Percentiles rank a stretch among this genome's conserved stretches.
These are phyloP conservation scores for Hydrophis major DNA, from an alignment of 2,797 vertebrate genomes.

Conservation along the genomic window DNA sequence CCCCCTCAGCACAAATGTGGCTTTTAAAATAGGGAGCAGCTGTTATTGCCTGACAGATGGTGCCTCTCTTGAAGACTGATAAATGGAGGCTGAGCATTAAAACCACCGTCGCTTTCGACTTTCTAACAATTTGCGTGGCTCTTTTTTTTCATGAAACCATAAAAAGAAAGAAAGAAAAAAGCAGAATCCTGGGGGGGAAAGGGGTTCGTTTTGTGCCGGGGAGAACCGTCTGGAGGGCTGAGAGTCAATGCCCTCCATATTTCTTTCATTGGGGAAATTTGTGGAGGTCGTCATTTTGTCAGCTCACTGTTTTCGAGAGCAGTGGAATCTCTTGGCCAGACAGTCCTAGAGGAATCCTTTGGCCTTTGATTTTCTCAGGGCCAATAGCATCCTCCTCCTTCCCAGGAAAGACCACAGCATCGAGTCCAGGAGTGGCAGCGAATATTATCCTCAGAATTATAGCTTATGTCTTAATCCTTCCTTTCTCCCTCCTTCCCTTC, in stretches of 20 bases:
- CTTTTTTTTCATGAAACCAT: neutral
- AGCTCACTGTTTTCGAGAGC: too few species aligned
- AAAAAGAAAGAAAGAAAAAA: neutral
- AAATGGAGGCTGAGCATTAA: conserved; percentile 50
- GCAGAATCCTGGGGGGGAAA: neutral
- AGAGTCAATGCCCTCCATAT: neutral
- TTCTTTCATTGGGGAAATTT: neutral
- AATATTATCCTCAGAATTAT: neutral
- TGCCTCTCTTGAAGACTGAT: conserved; percentile 50
- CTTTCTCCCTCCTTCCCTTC: neutral
- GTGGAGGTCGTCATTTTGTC: neutral
- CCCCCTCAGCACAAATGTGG: neutral
- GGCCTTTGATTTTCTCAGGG: neutral
- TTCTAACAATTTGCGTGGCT: conserved; percentile 23
- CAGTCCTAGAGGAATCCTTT: neutral
- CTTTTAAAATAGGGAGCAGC: conserved; percentile 44
- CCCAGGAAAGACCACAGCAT: neutral
- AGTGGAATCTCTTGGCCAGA: neutral
- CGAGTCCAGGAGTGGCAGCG: neutral
- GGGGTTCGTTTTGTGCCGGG: neutral
- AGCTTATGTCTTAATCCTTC: neutral
- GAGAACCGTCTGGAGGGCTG: neutral
- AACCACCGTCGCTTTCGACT: conserved; percentile 46
- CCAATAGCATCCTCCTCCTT: neutral
- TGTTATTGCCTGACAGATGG: conserved; percentile 58